Evolutionary conservation across 1,140 invertebrate species (phyloP).

Genomic region (Bilobella aurantiaca): DNA sequence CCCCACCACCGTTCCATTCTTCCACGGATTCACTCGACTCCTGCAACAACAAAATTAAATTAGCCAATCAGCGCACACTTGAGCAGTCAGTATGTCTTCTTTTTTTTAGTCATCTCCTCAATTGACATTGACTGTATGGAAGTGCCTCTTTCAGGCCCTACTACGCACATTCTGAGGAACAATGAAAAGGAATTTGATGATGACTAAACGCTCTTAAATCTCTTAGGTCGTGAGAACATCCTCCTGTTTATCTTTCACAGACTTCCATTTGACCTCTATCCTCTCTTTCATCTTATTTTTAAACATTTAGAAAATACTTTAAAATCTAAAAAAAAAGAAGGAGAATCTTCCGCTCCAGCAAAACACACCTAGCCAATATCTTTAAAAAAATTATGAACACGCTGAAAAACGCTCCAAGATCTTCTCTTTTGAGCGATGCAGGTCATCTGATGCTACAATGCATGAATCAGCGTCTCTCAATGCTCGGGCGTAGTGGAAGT

Average conservation of each 20-base stretch:
- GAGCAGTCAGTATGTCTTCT: not conserved
- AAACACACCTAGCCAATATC: too few relatives aligned
- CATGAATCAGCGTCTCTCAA: not conserved
- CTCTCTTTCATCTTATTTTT: too few relatives aligned
- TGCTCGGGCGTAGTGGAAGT: not conserved
- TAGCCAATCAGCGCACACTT: not conserved
- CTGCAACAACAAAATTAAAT: conserved; percentile 10
- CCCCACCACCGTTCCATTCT: not conserved
- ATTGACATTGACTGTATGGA: not conserved
- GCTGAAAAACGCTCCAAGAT: too few relatives aligned
- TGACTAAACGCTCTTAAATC: not conserved
- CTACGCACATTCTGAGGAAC: not conserved
- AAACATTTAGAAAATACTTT: too few relatives aligned
- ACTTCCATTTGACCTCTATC: too few relatives aligned
- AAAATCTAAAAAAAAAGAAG: too few relatives aligned
- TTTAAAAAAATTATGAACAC: too few relatives aligned
- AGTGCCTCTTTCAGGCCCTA: not conserved
- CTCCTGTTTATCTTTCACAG: conserved; percentile 6
- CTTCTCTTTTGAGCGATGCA: too few relatives aligned
- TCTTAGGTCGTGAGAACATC: not conserved
- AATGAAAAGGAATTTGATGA: not conserved
- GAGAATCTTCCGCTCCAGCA: too few relatives aligned
- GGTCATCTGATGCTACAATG: too few relatives aligned
- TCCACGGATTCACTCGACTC: conserved; percentile 14
- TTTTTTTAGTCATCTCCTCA: not conserved